Percentiles rank a stretch among this genome's conserved stretches.
phyloP scores from a whole-genome alignment of 2,113 vertebrate species.

The Sterna hirundo region DNA sequence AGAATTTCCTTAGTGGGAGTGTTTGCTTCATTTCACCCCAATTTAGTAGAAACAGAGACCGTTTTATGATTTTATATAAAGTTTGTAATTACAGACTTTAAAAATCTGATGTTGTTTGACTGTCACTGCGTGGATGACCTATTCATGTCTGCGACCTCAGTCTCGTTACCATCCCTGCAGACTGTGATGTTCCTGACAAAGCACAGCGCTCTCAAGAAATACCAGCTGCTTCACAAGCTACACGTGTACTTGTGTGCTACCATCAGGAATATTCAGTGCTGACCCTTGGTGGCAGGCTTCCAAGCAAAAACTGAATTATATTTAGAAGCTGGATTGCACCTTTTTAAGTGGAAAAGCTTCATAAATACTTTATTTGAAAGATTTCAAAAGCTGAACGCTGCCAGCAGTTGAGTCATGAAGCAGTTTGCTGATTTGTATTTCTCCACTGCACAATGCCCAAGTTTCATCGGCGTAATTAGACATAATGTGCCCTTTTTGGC shows the following conservation, averaged over 20 bases:
- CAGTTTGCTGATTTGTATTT: slow-evolving; percentile 8
- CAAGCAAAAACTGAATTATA: background rate
- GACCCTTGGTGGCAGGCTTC: background rate
- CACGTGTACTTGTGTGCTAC: background rate
- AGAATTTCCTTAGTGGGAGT: background rate
- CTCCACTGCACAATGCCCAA: background rate
- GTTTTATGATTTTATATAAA: background rate
- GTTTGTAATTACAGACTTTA: background rate
- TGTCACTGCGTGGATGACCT: background rate
- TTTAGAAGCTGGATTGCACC: background rate
- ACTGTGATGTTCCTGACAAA: background rate
- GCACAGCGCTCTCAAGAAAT: background rate
- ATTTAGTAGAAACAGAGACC: background rate
- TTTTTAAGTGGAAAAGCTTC: background rate
- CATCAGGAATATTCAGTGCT: background rate
- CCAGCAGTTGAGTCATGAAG: background rate
- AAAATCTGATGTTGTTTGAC: background rate
- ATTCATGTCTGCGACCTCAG: background rate
- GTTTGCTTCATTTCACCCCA: background rate
- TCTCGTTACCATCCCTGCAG: background rate
- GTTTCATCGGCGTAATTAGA: slow-evolving; percentile 30
- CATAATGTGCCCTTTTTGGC: background rate
- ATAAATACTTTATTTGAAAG: background rate
- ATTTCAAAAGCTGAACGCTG: background rate
- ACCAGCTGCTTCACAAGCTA: background rate